Base-by-base conservation (phyloP, 2,888 invertebrate species). In the Acanthosoma haemorrhoidale region DNA sequence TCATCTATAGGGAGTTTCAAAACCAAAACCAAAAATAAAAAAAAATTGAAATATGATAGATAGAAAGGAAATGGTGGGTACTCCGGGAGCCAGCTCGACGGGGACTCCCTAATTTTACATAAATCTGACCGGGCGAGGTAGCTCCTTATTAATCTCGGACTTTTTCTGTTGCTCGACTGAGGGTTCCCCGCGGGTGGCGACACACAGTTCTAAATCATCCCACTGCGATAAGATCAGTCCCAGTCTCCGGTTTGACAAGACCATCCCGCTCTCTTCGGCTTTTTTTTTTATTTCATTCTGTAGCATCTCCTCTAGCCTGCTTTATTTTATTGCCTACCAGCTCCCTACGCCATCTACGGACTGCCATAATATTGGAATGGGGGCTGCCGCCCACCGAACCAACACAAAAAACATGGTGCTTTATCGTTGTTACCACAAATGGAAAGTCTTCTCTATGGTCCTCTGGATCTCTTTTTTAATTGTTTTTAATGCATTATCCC, bases 261-360 rank as follows among this genome's bases (percentile, higher is more conserved):
- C 29, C 25, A 51, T 51, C 51, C 51, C 5, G n/a, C 51, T 25
- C 13, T 1, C 2, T 3, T 6, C 13, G 25, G 6, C 11, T 51
- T 43, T 51, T 51, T 25, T 51, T 51, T 51, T 25, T n/a, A n/a
- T n/a, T n/a, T n/a, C n/a, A n/a, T n/a, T n/a, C n/a, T n/a, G n/a
- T n/a, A n/a, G n/a, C n/a, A 51, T 25, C 25, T 51, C 51, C 51
- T 5, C 51, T 51, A n/a, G 51, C 51, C 51, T 51, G 25, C 51
- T 51, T 51, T 13, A 51, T 51, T 51, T 51, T 51, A 51, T 51
- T 51, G n/a, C n/a, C n/a, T n/a, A 51, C 51, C 51, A 25, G 25
- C 21, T 51, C 51, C n/a, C 51, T 51, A 51, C 29, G 21, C 51
- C 51, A 51, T 25, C 3, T 51, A 51, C 2, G 25, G 51, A 25